Base-by-base conservation (phyloP, 2,888 invertebrate genomes). In the Brenthis hecate region DNA sequence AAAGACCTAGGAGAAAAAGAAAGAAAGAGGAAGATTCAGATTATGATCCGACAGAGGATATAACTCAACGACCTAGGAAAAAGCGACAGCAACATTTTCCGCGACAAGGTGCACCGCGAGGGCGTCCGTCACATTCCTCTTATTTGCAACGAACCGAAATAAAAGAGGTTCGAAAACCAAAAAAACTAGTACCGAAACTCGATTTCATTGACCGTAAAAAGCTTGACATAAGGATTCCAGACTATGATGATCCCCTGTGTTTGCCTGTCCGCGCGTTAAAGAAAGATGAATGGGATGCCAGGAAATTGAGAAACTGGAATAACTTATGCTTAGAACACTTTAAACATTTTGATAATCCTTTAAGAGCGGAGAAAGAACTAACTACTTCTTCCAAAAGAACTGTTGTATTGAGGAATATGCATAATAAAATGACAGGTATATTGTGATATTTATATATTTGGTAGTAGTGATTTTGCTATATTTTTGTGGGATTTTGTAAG, bases 211-310 rank as follows among this genome's bases (percentile, higher is more conserved):
- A 56, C 16, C 79, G 87, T 13, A 85, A 80, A 51, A 79, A 77
- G 16, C 71, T 81, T 23, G 79, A 83, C 28, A 85, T 91, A 47
- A 76, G 77, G 11, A 86, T 92, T 2, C 92, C 91, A 0, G 91
- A 92, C 65, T 91, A 86, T 53, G 88, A 88, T 2, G 92, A 92
- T 66, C 89, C 92, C 0, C 68, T 91, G 28, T 92, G 91, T 74
- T 75, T 92, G 66, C 90, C 92, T 0, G 91, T 91, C 0, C 84
- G 84, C 68, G 87, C 87, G 0, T 65, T 87, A 4, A 80, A 76
- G 16, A 75, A 72, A 1, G 81, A 85, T 13, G 77, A 77, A 0
- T 73, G 69, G 66, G 88, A 90, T 65, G 13, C 73, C 3, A 84
- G 81, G 3, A 85, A 82, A 71, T 75, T 90, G 13, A 81, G 75